Conservation (phyloP, 2,797 vertebrate species). For the Megaceryle alcyon region DNA sequence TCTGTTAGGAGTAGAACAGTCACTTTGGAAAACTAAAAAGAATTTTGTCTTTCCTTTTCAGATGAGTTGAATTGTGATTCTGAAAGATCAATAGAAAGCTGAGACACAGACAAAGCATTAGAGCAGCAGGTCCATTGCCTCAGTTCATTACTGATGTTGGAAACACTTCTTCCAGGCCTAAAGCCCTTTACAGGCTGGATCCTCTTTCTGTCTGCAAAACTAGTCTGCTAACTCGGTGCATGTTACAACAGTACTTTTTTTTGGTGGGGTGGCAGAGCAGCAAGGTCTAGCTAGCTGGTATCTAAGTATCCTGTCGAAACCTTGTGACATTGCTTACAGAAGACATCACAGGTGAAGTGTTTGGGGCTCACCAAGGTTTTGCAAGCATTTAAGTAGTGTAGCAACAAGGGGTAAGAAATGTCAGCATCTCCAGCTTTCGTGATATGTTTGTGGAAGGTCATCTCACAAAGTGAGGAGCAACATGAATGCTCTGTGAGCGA, state of each 20-base stretch:
- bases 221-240: neutral
- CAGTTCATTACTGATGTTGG: neutral
- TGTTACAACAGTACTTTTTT: neutral
- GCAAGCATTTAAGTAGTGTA: neutral
- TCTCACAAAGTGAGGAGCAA: neutral
- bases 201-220: neutral
- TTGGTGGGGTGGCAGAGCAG: neutral
- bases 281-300: neutral
- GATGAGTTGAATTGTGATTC: neutral
- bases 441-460: neutral
- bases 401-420: neutral
- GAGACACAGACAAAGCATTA: neutral
- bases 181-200: neutral
- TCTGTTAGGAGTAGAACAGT: neutral
- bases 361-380: neutral
- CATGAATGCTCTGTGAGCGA: neutral
- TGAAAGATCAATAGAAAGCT: neutral
- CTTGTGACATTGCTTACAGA: neutral
- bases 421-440: neutral
- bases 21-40: neutral
- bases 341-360: neutral
- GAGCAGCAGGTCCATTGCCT: neutral
- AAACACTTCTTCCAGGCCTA: neutral
- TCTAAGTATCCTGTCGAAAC: neutral
- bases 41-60: neutral